Conservation (phyloP, 2,113 vertebrate genomes). For the Hassar affinis region DNA sequence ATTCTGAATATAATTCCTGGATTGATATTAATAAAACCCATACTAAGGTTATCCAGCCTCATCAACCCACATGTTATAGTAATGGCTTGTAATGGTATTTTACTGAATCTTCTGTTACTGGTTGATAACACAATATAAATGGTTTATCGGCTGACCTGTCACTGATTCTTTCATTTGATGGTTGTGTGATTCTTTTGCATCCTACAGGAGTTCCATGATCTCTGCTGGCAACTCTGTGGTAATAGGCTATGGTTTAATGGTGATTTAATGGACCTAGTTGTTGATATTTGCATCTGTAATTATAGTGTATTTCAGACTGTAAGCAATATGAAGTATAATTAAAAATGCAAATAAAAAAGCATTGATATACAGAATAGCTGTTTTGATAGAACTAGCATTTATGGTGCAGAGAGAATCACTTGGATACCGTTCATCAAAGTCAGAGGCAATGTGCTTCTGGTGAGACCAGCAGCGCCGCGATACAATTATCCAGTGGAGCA, state of each 20-base stretch:
- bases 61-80: background rate
- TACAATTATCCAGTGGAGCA: too few relatives aligned
- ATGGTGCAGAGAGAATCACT: background rate
- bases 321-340: too few relatives aligned
- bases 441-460: background rate
- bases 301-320: background rate
- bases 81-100: background rate
- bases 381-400: background rate
- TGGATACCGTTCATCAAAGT: background rate
- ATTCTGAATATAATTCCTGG: background rate
- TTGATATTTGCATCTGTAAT: background rate
- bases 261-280: background rate
- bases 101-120: background rate
- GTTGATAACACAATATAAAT: background rate
- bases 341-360: too few relatives aligned
- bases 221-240: background rate
- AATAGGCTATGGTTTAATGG: background rate
- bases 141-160: background rate
- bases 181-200: background rate
- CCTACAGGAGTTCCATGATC: background rate
- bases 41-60: background rate
- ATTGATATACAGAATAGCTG: background rate
- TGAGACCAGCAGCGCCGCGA: background rate
- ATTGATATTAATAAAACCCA: background rate
- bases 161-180: background rate